Evolutionary conservation across 2,113 vertebrate species (phyloP), one percentile per base, ranked within the genome.

Genomic region (rat (Rattus norvegicus)): DNA sequence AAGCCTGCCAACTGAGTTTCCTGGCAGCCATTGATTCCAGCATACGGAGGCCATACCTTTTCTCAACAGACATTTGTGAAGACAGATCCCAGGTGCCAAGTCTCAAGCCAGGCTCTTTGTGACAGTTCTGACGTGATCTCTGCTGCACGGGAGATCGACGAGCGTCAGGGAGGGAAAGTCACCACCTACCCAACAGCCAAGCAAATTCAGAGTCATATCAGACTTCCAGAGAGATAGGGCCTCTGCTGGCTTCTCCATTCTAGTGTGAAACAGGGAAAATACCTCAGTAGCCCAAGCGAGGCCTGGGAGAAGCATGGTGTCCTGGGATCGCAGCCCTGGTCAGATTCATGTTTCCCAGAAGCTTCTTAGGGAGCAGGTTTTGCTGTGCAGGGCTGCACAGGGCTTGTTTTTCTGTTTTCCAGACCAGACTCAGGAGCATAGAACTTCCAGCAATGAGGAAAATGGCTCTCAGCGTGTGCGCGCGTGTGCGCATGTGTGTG

Each of bases 391-490:
- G 93, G 90, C 87, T 49, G 52, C 4, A 22, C 52, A 92, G 96
- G 94, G 87, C 70, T 76, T 91, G 26, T 81, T 72, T 3, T 36
- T 67, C 59, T 88, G 90, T 63, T 93, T 85, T 92, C 90, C 91
- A 96, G 97, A 81, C 91, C 96, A 93, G 61, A 96, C 54, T 94
- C 81, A 72, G 92, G 94, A 90, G 73, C 97, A 97, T 97, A 88
- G 83, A 22, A 39, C 73, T 69, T 69, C 30, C 28, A 93, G 67
- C 76, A 90, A 93, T 88, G 94, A 76, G 94, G 59, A 95, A 95
- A 97, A 59, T 69, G 67, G 30, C 5, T 73, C 28, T 36, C 43
- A 33, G 28, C 13, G n/a, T 22, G 30, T 69, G 30, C 22, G 9
- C 36, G 49, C 5, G 5, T 73, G 72, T 49, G 77, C 43, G 36